Evolutionary conservation across 1,140 invertebrate species (phyloP), one percentile per base, ranked within the genome.

Genomic region (Heliconius congener): DNA sequence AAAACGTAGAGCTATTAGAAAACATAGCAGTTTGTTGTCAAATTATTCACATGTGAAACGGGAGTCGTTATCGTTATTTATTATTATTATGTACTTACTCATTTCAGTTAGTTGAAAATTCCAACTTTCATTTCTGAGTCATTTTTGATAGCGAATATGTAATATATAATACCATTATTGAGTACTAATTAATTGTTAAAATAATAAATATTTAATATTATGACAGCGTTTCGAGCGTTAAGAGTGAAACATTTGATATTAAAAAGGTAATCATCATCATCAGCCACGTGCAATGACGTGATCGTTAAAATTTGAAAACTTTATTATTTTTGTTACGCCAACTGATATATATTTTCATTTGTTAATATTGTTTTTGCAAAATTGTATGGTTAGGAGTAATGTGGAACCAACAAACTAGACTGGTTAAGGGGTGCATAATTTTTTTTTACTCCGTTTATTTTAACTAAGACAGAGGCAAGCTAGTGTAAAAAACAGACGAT

Each of bases 311-410:
- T 55, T 27, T 77, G 50, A 77, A 77, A 37, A 42, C 2, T 71
- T 71, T 71, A 72, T 27, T 27, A 34, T 55, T 71, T 57, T 77
- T 77, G n/a, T 30, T 11, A 77, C 30, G 70, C 30, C 42, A 70
- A 30, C 50, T 19, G 30, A 71, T 34, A 60, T 55, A 66, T 71
- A 11, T 77, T 77, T 77, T 77, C 19, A 71, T 66, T 77, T 46
- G 60, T 71, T 30, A 72, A 71, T 77, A 52, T 52, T 52, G 55
- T 57, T 57, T 37, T 39, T 77, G 76, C 57, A 70, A 77, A 77
- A 72, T 70, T 76, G 23, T 70, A 46, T 46, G 13, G 1, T 46
- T 46, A 46, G 42, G 13, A 46, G 42, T 42, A 46, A 46, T 46
- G 42, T 46, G 23, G 42, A 16, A 46, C 42, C 11, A 46, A 46